phyloP scores from a whole-genome alignment of 1,140 invertebrate species.

The Trissolcus basalis region DNA sequence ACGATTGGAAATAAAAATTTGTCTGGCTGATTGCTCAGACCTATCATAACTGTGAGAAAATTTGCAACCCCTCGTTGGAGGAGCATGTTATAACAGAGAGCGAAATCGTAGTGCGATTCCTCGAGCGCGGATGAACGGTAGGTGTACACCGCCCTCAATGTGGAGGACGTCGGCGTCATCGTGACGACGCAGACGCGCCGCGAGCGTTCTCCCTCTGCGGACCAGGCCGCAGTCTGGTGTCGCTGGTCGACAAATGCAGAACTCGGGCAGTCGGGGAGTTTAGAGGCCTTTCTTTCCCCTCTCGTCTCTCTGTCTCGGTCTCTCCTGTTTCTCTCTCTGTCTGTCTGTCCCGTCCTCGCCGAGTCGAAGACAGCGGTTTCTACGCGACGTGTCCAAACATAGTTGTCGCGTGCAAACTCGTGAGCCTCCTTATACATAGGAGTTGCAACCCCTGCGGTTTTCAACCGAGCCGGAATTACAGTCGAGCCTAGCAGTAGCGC shows the following conservation, averaged over 20 bases:
- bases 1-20: no score
- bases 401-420: neutral
- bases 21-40: no score
- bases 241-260: constrained; percentile 70
- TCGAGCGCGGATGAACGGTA: constrained; percentile 23
- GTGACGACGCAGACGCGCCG: constrained; percentile 46
- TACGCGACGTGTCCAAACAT: constrained; percentile 2
- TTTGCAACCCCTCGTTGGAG: no score
- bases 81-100: no score
- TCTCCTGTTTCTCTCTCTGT: constrained; percentile 10
- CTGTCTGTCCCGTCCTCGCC: constrained; percentile 3
- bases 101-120: neutral
- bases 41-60: no score
- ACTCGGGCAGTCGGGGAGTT: constrained; percentile 44
- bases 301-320: constrained; percentile 7
- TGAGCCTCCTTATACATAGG: neutral
- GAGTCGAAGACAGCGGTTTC: constrained; percentile 1
- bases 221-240: constrained; percentile 69
- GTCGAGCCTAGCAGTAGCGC: neutral
- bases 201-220: constrained; percentile 69
- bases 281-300: constrained; percentile 19
- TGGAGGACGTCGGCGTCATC: constrained; percentile 32
- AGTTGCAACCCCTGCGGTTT: neutral
- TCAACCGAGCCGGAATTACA: neutral
- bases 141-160: constrained; percentile 48